These are phyloP conservation scores for Anthonomus grandis DNA, from an alignment of 1,140 invertebrate species.

Conservation along the genomic window DNA sequence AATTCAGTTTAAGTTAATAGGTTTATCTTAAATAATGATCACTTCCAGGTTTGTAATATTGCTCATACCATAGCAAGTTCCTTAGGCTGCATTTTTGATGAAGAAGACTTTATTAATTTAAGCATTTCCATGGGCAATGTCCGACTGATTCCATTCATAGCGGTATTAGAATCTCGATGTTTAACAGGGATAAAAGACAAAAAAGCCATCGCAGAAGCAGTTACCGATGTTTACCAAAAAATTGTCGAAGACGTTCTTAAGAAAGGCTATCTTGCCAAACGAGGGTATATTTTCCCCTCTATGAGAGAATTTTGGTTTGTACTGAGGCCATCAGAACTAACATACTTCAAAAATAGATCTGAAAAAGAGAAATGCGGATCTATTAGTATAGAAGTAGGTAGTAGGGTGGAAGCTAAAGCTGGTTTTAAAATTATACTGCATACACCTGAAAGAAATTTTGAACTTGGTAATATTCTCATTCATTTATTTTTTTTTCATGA, in stretches of 20 bases:
- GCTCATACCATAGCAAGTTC: slow-evolving; percentile 63
- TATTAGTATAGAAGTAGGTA: slow-evolving; percentile 62
- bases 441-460: slow-evolving; percentile 64
- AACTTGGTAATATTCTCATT: slow-evolving; percentile 50
- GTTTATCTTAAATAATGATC: not conserved
- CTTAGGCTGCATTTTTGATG: slow-evolving; percentile 64
- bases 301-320: slow-evolving; percentile 80
- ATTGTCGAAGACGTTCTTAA: slow-evolving; percentile 79
- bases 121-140: slow-evolving; percentile 60
- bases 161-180: slow-evolving; percentile 70
- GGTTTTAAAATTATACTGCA: slow-evolving; percentile 56
- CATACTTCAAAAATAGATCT: slow-evolving; percentile 69
- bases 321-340: slow-evolving; percentile 67
- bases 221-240: slow-evolving; percentile 72
- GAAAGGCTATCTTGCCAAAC: slow-evolving; percentile 70
- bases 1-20: not conserved
- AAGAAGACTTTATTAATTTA: slow-evolving; percentile 62
- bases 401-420: slow-evolving; percentile 59
- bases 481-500: not conserved
- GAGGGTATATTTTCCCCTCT: slow-evolving; percentile 69
- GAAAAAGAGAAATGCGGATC: slow-evolving; percentile 69
- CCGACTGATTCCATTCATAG: slow-evolving; percentile 65
- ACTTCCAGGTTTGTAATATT: slow-evolving; percentile 50
- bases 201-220: slow-evolving; percentile 65
- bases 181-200: slow-evolving; percentile 57